These are phyloP conservation scores for Lontra canadensis DNA, from an alignment of 2,113 vertebrate species.

Conservation along the genomic window DNA sequence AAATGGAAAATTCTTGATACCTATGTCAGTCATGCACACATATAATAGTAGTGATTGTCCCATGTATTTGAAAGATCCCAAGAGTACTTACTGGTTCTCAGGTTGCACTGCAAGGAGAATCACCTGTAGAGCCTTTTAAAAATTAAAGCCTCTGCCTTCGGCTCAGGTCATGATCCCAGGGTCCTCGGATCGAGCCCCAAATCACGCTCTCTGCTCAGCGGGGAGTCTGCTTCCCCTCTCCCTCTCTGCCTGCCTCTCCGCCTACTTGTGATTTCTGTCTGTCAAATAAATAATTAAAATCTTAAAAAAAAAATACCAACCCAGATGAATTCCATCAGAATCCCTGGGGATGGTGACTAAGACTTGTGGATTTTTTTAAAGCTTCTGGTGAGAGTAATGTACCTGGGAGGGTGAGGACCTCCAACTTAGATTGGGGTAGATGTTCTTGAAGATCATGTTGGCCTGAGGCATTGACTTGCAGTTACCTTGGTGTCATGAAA, in stretches of 20 bases:
- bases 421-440: rapidly evolving
- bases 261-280: too few relatives aligned
- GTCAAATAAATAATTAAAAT: too few relatives aligned
- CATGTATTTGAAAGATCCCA: background rate
- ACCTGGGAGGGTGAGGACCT: background rate
- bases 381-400: background rate
- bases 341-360: background rate
- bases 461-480: background rate
- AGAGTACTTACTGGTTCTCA: background rate
- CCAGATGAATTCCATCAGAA: background rate
- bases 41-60: background rate
- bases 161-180: too few relatives aligned
- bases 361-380: background rate
- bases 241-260: too few relatives aligned
- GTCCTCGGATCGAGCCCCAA: too few relatives aligned
- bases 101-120: background rate
- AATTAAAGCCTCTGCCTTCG: too few relatives aligned
- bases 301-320: background rate
- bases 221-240: too few relatives aligned
- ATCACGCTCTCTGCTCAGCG: too few relatives aligned
- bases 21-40: background rate
- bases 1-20: background rate
- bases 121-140: background rate
- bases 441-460: background rate
- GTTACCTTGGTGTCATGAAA: background rate